Conservation (phyloP, 2,797 vertebrate species). For the Pseudomugil gertrudae region DNA sequence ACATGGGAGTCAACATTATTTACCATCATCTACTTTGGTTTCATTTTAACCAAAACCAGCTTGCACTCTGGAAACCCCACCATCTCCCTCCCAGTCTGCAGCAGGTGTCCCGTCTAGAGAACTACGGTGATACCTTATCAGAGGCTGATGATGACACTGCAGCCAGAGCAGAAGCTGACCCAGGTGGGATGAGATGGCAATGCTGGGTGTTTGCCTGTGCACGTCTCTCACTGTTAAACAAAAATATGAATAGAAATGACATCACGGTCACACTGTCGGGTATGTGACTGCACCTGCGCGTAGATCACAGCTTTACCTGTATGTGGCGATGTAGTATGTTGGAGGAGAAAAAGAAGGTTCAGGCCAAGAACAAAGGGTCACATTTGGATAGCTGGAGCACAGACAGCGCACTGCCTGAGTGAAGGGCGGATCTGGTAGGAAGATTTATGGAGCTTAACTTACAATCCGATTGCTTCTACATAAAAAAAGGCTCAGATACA, state of each 20-base stretch:
- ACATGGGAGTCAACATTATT: not conserved
- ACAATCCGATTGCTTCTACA: not conserved
- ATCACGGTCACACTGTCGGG: not conserved
- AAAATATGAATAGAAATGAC: conserved; percentile 7
- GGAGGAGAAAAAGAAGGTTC: conserved; percentile 50
- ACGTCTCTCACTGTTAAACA: conserved; percentile 59
- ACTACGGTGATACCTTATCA: conserved; percentile 43
- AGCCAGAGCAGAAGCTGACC: conserved; percentile 16
- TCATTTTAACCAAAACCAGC: not conserved
- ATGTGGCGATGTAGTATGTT: conserved; percentile 70
- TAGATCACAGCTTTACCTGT: conserved; percentile 65
- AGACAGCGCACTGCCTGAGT: conserved; percentile 71
- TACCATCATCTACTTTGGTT: not conserved
- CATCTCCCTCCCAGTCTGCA: not conserved
- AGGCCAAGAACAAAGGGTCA: conserved; percentile 77
- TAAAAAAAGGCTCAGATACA: not conserved
- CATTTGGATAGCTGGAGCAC: conserved; percentile 74
- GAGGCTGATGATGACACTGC: conserved; percentile 23
- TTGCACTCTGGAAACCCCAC: not conserved
- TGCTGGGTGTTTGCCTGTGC: not conserved
- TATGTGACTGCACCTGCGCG: not conserved
- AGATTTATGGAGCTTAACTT: not conserved
- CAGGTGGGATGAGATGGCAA: conserved; percentile 50
- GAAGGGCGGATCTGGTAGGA: conserved; percentile 53
- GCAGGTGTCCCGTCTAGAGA: not conserved